Evolutionary conservation across 2,888 invertebrate species (phyloP).

Genomic region (Pachycephus smyrnensis): DNA sequence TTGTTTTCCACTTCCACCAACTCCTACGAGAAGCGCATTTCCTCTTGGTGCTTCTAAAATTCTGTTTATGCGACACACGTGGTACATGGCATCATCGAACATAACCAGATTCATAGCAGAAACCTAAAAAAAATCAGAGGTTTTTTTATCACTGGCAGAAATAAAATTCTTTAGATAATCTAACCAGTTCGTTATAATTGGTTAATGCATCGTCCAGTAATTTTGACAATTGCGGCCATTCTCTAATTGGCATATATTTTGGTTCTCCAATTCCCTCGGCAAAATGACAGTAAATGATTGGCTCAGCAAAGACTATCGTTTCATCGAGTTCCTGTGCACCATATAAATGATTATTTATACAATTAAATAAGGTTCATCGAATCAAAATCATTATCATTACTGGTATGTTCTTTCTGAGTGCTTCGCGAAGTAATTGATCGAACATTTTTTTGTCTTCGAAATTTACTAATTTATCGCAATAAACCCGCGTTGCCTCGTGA

Average conservation of each 20-base stretch:
- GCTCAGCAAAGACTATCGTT: conserved; percentile 76
- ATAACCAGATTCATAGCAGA: conserved; percentile 94
- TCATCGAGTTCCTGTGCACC: conserved; percentile 77
- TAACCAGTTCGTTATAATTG: conserved; percentile 87
- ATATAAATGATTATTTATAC: background rate
- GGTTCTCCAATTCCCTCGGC: conserved; percentile 91
- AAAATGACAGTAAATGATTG: conserved; percentile 93
- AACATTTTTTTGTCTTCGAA: conserved; percentile 77
- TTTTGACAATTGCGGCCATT: conserved; percentile 78
- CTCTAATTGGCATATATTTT: conserved; percentile 85
- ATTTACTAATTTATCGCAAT: conserved; percentile 86
- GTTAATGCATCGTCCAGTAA: conserved; percentile 84
- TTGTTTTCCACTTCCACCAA: conserved; percentile 96
- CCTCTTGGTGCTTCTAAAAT: conserved; percentile 93
- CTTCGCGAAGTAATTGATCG: conserved; percentile 78
- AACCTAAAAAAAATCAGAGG: conserved; percentile 56
- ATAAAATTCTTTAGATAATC: background rate
- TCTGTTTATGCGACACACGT: conserved; percentile 91
- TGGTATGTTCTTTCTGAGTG: conserved; percentile 82
- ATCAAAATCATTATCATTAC: conserved; percentile 57
- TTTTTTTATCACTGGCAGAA: background rate
- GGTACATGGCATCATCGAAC: conserved; percentile 95
- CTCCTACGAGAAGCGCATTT: conserved; percentile 91
- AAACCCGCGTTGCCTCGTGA: conserved; percentile 92
- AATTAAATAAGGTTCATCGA: background rate